Base-by-base conservation (phyloP, 2,113 vertebrate species). In the Rhabdomys dilectus region DNA sequence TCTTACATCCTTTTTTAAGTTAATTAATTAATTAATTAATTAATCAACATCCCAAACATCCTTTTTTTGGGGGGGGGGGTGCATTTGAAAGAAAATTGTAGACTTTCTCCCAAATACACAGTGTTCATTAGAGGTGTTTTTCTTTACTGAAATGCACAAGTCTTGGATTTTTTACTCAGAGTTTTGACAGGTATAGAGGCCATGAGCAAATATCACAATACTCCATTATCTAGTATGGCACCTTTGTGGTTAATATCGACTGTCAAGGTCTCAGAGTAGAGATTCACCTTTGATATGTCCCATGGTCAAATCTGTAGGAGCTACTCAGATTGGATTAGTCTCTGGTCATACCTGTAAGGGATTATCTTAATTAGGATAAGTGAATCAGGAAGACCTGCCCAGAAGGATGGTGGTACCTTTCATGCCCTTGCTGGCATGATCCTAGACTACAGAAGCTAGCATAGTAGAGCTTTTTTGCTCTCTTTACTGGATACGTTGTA, bases 51-150 rank as follows among this genome's bases (percentile, higher is more conserved):
- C 11, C 24, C 26, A 29, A 64, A 66, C 13, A 77, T 70, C 51
- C 89, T 89, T 39, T 75, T 75, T 90, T 91, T 64, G 70, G 31
- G 62, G 22, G 31, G 62, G 22, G 60, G 22, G 60, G 60, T 42
- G 53, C 9, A 91, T 66, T 91, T 95, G 84, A 73, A 92, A 97
- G 82, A 86, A 85, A 80, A 45, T 36, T 82, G 9, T 36, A 56
- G 17, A 93, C 70, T 91, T 91, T 68, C 29, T 24, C n/a, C n/a
- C 62, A 88, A 94, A 29, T 81, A 16, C 9, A 86, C 39, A n/a
- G 24, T 60, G 51, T 89, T 93, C 88, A 42, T 48, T 64, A 24
- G 48, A 93, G 42, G 64, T 91, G 51, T 42, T 95, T 92, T 95
- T 86, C 56, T 24, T 45, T 82, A 73, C n/a, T 6, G 39, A 96